Conservation (phyloP, 2,888 invertebrate species). For the Apamea epomidion region DNA sequence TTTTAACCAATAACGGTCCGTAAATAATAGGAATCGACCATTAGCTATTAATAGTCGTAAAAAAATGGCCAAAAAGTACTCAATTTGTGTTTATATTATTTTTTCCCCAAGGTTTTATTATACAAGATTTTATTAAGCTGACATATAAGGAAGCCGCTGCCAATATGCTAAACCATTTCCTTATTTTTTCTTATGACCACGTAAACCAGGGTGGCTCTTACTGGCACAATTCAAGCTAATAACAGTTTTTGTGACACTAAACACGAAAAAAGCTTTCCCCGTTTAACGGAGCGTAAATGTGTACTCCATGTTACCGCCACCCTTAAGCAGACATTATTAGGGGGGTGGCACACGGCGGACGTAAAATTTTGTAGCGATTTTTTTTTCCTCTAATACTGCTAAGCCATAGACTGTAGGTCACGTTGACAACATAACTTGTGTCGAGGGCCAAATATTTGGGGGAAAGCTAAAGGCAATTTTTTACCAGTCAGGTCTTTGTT, state of each 20-base stretch:
- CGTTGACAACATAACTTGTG: conserved; percentile 82
- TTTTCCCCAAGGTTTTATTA: conserved; percentile 12
- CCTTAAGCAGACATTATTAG: conserved; percentile 90
- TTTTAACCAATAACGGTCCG: no score
- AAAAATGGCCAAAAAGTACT: conserved; percentile 6
- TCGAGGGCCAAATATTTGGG: conserved; percentile 74
- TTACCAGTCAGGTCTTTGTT: conserved; percentile 51
- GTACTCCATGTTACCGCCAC: conserved; percentile 89
- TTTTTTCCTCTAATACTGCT: conserved; percentile 82
- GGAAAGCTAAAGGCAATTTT: conserved; percentile 67
- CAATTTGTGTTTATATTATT: conserved; percentile 10
- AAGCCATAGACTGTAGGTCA: conserved; percentile 84
- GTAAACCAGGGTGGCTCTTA: conserved; percentile 72
- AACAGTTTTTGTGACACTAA: conserved; percentile 91
- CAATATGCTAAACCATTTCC: conserved; percentile 65
- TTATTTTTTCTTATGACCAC: conserved; percentile 69
- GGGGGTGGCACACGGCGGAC: conserved; percentile 85
- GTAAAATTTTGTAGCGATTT: conserved; percentile 90
- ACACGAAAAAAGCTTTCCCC: conserved; percentile 90
- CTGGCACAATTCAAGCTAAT: conserved; percentile 88
- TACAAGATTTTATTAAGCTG: conserved; percentile 24
- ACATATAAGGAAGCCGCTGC: conserved; percentile 27
- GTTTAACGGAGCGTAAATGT: conserved; percentile 90
- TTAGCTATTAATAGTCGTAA: neutral
- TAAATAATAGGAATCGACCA: no score